These are phyloP conservation scores for Lingula anatina DNA, from an alignment of 2,888 invertebrate genomes.

Conservation along the genomic window DNA sequence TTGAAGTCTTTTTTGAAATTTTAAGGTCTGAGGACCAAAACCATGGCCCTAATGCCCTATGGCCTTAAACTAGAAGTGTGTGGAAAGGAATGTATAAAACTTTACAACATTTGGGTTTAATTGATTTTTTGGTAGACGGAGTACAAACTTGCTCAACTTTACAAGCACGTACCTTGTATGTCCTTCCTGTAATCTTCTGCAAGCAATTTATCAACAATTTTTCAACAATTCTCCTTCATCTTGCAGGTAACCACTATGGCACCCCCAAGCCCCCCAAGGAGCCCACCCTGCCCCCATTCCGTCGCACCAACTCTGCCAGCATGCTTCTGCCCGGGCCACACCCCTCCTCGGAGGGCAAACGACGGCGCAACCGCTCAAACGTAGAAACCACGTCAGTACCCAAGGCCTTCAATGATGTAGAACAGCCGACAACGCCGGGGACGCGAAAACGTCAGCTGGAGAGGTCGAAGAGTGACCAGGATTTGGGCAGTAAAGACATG, in stretches of 20 bases:
- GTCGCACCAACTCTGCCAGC: constrained; percentile 39
- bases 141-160: no score
- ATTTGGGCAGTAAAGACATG: constrained; percentile 50
- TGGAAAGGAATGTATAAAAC: no score
- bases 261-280: constrained; percentile 58
- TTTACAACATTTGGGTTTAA: no score
- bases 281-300: constrained; percentile 29
- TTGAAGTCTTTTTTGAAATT: no score
- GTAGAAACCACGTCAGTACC: constrained; percentile 55
- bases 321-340: constrained; percentile 55
- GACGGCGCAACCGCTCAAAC: constrained; percentile 57
- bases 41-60: no score
- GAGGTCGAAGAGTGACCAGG: constrained; percentile 24
- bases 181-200: no score
- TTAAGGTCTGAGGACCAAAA: no score
- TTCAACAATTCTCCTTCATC: no score
- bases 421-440: constrained; percentile 17
- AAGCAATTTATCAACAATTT: no score
- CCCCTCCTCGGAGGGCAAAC: constrained; percentile 56
- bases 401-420: constrained; percentile 19
- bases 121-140: no score
- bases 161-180: no score
- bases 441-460: constrained; percentile 38
- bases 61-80: no score
- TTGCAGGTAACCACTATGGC: constrained; percentile 62